A percentile compares a stretch with the other conserved stretches of the same genome.
These are phyloP conservation scores for Drosophila elegans DNA, from an alignment of 1,140 invertebrate species.

Conservation along the genomic window DNA sequence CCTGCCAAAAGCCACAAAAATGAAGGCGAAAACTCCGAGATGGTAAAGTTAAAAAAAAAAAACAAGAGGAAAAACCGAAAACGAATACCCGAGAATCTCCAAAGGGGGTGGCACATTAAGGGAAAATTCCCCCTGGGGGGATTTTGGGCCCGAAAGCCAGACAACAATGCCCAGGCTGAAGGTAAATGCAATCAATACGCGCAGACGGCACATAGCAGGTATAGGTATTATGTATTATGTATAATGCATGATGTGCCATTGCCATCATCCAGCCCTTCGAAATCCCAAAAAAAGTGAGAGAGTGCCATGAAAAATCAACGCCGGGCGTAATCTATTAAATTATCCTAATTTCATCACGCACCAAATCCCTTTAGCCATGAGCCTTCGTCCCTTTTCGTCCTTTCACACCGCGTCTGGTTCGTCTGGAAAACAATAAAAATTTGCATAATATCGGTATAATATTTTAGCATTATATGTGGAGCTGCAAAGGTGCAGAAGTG, in stretches of 20 bases:
- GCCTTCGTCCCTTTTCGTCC: slow-evolving; percentile 36
- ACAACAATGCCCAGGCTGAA: slow-evolving; percentile 64
- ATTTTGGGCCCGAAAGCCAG: slow-evolving; percentile 56
- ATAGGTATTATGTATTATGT: slow-evolving; percentile 77
- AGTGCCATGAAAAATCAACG: slow-evolving; percentile 76
- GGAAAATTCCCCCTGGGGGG: slow-evolving; percentile 52
- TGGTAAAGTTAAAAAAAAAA: slow-evolving; percentile 18
- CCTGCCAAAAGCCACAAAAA: slow-evolving; percentile 53
- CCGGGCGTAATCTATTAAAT: slow-evolving; percentile 80
- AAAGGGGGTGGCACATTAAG: slow-evolving; percentile 46
- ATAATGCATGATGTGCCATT: slow-evolving; percentile 66
- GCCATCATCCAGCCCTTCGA: neutral
- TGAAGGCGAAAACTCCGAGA: slow-evolving; percentile 31
- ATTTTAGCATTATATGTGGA: slow-evolving; percentile 78
- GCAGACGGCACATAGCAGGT: slow-evolving; percentile 79
- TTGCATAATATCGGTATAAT: slow-evolving; percentile 84
- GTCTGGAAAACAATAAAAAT: slow-evolving; percentile 79
- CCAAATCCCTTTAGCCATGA: slow-evolving; percentile 78
- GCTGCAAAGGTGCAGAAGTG: slow-evolving; percentile 64
- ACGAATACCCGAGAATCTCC: slow-evolving; percentile 43
- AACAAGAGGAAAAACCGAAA: slow-evolving; percentile 20
- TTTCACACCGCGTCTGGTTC: slow-evolving; percentile 20
- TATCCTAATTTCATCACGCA: slow-evolving; percentile 83
- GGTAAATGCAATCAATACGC: slow-evolving; percentile 80
- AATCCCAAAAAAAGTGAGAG: neutral